phyloP scores from a whole-genome alignment of 2,797 vertebrate species.

The Alauda arvensis region DNA sequence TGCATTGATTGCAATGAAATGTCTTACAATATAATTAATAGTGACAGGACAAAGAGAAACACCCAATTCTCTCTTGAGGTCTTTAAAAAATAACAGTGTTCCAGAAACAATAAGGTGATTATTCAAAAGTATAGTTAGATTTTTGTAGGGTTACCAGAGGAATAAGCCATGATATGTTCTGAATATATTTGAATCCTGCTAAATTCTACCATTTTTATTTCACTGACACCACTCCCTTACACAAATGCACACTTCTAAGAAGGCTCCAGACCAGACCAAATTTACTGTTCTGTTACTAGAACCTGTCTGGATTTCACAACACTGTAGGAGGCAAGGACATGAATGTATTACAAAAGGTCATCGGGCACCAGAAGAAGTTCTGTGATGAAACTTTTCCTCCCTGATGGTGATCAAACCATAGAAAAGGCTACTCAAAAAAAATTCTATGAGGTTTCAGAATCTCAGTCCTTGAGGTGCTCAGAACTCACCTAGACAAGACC shows the following conservation, averaged over 20 bases:
- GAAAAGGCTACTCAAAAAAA: not conserved
- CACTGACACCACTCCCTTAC: not conserved
- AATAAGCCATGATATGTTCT: not conserved
- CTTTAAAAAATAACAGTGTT: not conserved
- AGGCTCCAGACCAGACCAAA: not conserved
- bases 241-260: fast-evolving
- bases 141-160: not conserved
- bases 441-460: not conserved
- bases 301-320: not conserved
- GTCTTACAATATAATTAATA: not conserved
- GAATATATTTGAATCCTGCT: not conserved
- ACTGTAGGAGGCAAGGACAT: not conserved
- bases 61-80: not conserved
- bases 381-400: not conserved
- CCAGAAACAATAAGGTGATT: not conserved
- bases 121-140: not conserved
- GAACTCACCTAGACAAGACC: not conserved
- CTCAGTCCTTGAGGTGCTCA: not conserved
- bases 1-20: not conserved
- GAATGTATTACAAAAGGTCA: not conserved
- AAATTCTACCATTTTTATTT: not conserved
- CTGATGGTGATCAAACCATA: not conserved
- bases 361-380: not conserved
- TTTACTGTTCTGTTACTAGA: not conserved
- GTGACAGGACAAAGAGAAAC: not conserved